phyloP scores from a whole-genome alignment of 2,888 invertebrate species.

The Habroteleia sp. region DNA sequence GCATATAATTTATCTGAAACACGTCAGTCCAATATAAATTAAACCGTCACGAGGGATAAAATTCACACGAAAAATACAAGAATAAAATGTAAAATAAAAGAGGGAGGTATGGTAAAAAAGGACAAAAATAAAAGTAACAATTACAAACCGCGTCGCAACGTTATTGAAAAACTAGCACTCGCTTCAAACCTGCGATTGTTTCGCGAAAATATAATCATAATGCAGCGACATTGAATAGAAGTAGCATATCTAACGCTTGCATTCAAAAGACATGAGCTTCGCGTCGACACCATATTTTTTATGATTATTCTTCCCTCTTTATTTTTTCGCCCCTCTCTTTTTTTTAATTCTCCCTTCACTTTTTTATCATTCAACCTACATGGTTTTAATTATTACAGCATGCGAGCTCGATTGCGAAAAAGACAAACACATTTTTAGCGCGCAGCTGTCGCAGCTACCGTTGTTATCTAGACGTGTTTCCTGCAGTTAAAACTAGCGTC shows the following conservation, averaged over 20 bases:
- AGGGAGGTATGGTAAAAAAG: background rate
- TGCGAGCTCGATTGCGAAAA: constrained; percentile 45
- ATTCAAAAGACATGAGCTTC: constrained; percentile 39
- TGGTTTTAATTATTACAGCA: constrained; percentile 59
- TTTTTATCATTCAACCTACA: constrained; percentile 41
- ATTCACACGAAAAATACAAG: background rate
- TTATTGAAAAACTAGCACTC: constrained; percentile 55
- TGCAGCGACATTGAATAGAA: constrained; percentile 45
- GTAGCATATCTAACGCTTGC: constrained; percentile 37
- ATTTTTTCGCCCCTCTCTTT: constrained; percentile 6
- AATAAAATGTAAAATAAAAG: background rate
- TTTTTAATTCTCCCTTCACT: constrained; percentile 4
- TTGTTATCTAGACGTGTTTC: constrained; percentile 30
- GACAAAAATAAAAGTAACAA: constrained; percentile 20
- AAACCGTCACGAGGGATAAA: background rate
- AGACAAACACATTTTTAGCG: constrained; percentile 47
- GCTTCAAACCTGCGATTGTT: constrained; percentile 46
- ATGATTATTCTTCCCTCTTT: constrained; percentile 28
- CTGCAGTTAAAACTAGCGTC: background rate
- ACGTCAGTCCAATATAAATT: constrained; percentile 6
- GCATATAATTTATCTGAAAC: constrained; percentile 7
- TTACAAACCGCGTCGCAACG: constrained; percentile 26
- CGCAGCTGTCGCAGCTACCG: constrained; percentile 45
- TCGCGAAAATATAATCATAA: constrained; percentile 55
- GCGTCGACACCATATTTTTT: constrained; percentile 52